Percentiles rank a stretch among this genome's conserved stretches.
phyloP scores from a whole-genome alignment of 2,113 vertebrate species.

The Pseudonaja textilis region DNA sequence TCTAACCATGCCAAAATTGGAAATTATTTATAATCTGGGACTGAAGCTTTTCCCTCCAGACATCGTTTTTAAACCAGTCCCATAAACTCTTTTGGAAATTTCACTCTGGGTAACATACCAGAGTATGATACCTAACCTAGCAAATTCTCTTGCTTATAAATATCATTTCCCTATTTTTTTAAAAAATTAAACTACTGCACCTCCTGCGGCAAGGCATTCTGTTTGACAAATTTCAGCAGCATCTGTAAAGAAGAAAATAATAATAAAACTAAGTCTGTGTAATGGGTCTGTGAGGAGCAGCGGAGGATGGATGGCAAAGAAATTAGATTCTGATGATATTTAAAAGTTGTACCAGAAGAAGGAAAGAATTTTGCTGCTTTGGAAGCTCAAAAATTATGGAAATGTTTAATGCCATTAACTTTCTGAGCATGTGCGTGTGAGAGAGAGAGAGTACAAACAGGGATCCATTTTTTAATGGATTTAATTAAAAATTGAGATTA shows the following conservation, averaged over 20 bases:
- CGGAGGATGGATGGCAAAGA: background rate
- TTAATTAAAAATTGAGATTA: background rate
- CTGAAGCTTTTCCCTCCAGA: background rate
- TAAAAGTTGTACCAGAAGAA: constrained; percentile 33
- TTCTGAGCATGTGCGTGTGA: background rate
- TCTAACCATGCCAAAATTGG: background rate
- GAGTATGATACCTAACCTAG: constrained; percentile 40
- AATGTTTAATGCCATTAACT: background rate
- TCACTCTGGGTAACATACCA: constrained; percentile 29
- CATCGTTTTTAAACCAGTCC: background rate
- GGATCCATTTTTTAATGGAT: background rate
- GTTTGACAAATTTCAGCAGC: constrained; percentile 32
- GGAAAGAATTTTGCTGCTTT: constrained; percentile 10
- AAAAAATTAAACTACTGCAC: constrained; percentile 34
- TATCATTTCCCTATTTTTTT: constrained; percentile 40
- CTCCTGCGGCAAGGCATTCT: constrained; percentile 37
- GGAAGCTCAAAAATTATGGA: background rate
- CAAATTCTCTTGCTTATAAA: constrained; percentile 33
- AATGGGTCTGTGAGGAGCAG: background rate
- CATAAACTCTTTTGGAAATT: constrained; percentile 44
- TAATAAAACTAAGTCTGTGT: background rate
- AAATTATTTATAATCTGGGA: background rate
- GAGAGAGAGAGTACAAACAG: background rate
- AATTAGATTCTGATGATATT: constrained; percentile 41
- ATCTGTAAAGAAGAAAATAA: constrained; percentile 25